Evolutionary conservation across 1,140 invertebrate genomes (phyloP).

Genomic region (Saccostrea echinata): DNA sequence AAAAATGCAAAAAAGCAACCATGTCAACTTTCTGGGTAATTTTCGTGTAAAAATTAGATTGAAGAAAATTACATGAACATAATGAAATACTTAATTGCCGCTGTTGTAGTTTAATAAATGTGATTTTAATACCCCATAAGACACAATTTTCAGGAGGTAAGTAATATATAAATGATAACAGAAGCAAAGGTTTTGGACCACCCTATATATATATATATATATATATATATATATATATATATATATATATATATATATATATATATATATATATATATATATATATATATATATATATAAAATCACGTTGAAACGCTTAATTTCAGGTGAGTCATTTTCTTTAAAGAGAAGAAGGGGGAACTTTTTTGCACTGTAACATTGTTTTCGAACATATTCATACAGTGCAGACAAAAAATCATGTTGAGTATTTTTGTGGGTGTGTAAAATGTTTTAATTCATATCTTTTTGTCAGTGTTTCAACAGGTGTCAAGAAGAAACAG

Average conservation of each 20-base stretch:
- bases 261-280: no score
- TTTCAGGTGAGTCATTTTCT: constrained; percentile 3
- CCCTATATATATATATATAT: no score
- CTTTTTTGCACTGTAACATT: background rate
- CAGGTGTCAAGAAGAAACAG: constrained; percentile 33
- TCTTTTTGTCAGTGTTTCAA: background rate
- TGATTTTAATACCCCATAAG: no score
- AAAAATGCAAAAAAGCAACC: no score
- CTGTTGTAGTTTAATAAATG: no score
- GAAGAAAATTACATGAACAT: background rate
- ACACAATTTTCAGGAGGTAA: no score
- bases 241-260: no score
- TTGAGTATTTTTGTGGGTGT: background rate
- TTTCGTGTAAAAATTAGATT: background rate
- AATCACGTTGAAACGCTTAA: background rate
- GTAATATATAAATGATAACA: no score
- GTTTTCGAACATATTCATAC: background rate
- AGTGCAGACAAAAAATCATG: background rate
- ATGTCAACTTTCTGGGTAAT: background rate
- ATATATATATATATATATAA: no score
- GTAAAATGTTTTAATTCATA: constrained; percentile 22
- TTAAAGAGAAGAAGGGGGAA: background rate
- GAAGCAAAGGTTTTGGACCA: no score
- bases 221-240: no score
- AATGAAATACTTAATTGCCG: background rate